Base-by-base conservation (phyloP, 1,140 invertebrate species). In the Drosophila malerkotliana region DNA sequence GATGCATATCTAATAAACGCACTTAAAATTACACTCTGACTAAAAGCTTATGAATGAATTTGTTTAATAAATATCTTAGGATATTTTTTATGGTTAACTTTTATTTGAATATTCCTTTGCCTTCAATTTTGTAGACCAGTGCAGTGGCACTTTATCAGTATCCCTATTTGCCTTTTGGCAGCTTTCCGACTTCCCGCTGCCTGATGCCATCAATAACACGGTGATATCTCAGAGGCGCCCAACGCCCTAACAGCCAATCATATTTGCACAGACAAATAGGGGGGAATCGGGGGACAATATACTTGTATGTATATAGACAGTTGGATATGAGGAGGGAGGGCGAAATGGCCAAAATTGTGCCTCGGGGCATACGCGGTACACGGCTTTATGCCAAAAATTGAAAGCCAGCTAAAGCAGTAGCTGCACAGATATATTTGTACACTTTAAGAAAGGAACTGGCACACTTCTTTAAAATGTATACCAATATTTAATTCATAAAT, bases 331-430 rank as follows among this genome's bases (percentile, higher is more conserved):
- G 18, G 47, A n/a, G 12, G 5, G 18, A 6, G 7, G 39, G 14
- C 53, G 61, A 61, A 15, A 51, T 15, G 12, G 41, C 15, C 30
- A 34, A 41, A 24, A 48, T 30, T 56, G n/a, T 37, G 62, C 82
- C 63, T 28, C 28, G 47, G 69, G 82, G 66, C 62, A 78, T 68
- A 78, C 63, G 78, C 67, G 78, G 75, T 68, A 85, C 82, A 87
- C 52, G 74, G 58, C 74, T 78, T 78, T 72, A 82, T 78, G 82
- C 69, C 82, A 85, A 87, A 85, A 87, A 87, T 68, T 71, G 69
- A 81, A 80, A 75, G 56, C 82, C 57, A 66, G 30, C 79, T 58
- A 55, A 21, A 39, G 45, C n/a, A 54, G 61, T 44, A 28, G n/a
- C 61, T 41, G 53, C 67, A 73, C 53, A 77, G 59, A 67, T 59